phyloP scores from a whole-genome alignment of 2,113 vertebrate species.

The Eulemur rufifrons region DNA sequence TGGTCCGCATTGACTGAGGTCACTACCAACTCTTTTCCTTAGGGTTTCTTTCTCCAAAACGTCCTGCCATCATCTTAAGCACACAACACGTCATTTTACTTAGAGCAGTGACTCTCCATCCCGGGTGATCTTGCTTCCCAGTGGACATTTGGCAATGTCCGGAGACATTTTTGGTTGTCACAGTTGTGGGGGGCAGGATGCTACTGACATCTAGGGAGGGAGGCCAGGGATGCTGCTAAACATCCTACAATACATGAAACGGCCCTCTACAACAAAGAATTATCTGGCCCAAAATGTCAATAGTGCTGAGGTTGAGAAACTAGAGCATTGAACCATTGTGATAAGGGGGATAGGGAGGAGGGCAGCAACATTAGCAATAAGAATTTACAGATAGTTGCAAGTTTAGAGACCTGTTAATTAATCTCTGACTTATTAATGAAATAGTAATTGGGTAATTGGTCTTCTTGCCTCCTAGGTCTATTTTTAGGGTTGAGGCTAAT shows the following conservation, averaged over 20 bases:
- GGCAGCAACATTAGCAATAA: not conserved
- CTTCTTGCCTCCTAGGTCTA: not conserved
- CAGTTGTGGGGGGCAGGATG: not conserved
- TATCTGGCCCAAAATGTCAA: not conserved
- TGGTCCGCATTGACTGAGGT: not conserved
- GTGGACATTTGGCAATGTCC: not conserved
- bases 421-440: not conserved
- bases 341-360: not conserved
- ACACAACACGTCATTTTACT: not conserved
- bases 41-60: not conserved
- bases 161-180: not conserved
- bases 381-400: not conserved
- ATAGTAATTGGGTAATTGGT: not conserved
- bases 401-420: not conserved
- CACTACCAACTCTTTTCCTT: not conserved
- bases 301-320: not conserved
- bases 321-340: no score
- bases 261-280: not conserved
- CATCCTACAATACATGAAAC: rapidly evolving
- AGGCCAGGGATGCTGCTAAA: not conserved
- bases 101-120: not conserved
- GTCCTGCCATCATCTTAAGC: not conserved
- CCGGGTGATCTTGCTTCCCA: rapidly evolving
- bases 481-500: not conserved
- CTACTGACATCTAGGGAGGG: not conserved